phyloP scores from a whole-genome alignment of 2,888 invertebrate species.

The Lochmaea crataegi region DNA sequence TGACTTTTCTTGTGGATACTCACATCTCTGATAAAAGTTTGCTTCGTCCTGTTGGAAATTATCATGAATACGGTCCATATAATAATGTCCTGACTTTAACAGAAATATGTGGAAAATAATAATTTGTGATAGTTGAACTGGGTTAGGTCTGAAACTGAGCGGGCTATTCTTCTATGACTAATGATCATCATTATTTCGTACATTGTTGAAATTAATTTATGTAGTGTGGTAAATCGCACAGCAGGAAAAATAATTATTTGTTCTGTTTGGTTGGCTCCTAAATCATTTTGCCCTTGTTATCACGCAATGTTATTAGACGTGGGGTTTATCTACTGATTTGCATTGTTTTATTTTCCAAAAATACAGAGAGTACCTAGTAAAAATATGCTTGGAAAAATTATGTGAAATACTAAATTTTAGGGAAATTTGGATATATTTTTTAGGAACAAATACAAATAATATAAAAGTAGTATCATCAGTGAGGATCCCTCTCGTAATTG shows the following conservation, averaged over 20 bases:
- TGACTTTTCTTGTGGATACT: too few relatives aligned
- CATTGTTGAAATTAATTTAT: slow-evolving; percentile 29
- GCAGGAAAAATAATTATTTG: slow-evolving; percentile 21
- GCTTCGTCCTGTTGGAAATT: neutral
- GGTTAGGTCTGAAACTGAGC: slow-evolving; percentile 10
- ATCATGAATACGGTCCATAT: neutral
- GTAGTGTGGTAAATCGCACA: slow-evolving; percentile 17
- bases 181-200: slow-evolving; percentile 25
- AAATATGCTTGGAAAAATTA: neutral
- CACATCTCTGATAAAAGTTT: too few relatives aligned
- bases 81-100: neutral
- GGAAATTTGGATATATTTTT: too few relatives aligned
- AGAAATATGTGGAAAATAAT: slow-evolving; percentile 7
- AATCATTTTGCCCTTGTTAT: slow-evolving; percentile 15
- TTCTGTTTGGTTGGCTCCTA: slow-evolving; percentile 16
- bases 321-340: slow-evolving; percentile 16
- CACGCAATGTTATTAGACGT: slow-evolving; percentile 23
- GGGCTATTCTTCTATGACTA: slow-evolving; percentile 23
- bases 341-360: neutral
- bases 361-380: neutral
- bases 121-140: slow-evolving; percentile 9
- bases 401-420: neutral
- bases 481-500: too few relatives aligned
- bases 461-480: too few relatives aligned
- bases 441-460: too few relatives aligned